A percentile compares a stretch with the other conserved stretches of the same genome.
These are phyloP conservation scores for Drosophila mimica DNA, from an alignment of 2,888 invertebrate genomes.

Conservation along the genomic window DNA sequence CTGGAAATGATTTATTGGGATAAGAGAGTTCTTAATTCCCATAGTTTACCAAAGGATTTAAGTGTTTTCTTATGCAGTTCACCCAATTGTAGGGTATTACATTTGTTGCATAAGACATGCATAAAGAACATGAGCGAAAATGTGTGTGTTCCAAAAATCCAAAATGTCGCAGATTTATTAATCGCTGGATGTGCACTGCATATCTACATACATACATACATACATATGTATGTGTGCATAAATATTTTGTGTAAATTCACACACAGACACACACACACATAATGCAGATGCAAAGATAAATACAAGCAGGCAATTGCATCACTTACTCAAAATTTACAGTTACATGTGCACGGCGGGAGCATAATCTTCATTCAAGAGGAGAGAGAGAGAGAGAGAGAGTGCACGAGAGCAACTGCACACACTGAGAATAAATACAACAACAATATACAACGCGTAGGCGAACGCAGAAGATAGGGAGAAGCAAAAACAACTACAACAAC, in stretches of 20 bases:
- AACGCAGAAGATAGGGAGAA: slow-evolving; percentile 12
- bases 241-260: not conserved
- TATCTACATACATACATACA: no score
- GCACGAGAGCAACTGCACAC: not conserved
- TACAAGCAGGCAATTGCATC: slow-evolving; percentile 38
- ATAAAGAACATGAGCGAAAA: not conserved
- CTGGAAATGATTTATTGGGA: not conserved
- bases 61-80: not conserved
- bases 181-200: not conserved
- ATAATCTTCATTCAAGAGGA: not conserved
- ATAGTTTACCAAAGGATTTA: not conserved
- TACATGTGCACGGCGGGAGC: slow-evolving; percentile 22
- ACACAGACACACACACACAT: not conserved
- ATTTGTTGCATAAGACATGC: not conserved
- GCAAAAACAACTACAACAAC: slow-evolving; percentile 1
- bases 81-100: slow-evolving; percentile 5
- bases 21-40: not conserved
- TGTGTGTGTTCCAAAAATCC: not conserved
- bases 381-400: slow-evolving; percentile 2
- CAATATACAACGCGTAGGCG: slow-evolving; percentile 32
- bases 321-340: slow-evolving; percentile 39
- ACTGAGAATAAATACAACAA: slow-evolving; percentile 13
- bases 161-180: not conserved
- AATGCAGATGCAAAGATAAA: not conserved
- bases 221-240: not conserved